Evolutionary conservation across 2,113 vertebrate species (phyloP).

Genomic region (Chinchilla lanigera): DNA sequence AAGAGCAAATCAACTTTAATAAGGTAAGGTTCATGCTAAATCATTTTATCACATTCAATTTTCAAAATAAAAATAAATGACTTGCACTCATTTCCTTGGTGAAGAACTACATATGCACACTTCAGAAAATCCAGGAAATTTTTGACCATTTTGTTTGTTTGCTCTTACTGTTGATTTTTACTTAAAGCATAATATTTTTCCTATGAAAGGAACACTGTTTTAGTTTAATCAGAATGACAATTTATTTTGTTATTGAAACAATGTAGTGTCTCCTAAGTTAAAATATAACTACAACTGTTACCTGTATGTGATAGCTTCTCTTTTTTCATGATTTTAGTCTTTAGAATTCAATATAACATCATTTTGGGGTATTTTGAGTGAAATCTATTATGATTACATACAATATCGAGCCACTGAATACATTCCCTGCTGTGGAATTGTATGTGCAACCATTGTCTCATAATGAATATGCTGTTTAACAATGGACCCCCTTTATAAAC

Average conservation of each 20-base stretch:
- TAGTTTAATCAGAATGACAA: constrained; percentile 42
- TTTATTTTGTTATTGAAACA: constrained; percentile 64
- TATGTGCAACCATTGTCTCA: constrained; percentile 76
- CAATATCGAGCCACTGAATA: constrained; percentile 72
- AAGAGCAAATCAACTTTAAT: not conserved
- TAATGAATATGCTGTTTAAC: constrained; percentile 79
- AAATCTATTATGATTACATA: constrained; percentile 76
- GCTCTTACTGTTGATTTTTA: constrained; percentile 11
- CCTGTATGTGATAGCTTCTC: constrained; percentile 4
- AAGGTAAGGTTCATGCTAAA: not conserved
- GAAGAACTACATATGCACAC: not conserved
- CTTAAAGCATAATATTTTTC: not conserved
- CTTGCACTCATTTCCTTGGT: not conserved
- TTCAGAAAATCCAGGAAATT: not conserved
- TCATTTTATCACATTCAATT: not conserved
- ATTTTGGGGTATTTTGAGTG: constrained; percentile 61
- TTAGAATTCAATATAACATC: constrained; percentile 70
- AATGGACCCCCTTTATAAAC: constrained; percentile 81
- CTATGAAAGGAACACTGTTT: not conserved
- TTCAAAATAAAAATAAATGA: not conserved
- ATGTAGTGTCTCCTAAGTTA: constrained; percentile 50
- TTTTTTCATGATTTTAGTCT: constrained; percentile 57
- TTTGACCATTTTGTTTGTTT: not conserved
- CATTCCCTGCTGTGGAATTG: constrained; percentile 81
- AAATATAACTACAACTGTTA: constrained; percentile 61